Evolutionary conservation across 2,888 invertebrate species (phyloP).

Genomic region (Drosophila ezoana): DNA sequence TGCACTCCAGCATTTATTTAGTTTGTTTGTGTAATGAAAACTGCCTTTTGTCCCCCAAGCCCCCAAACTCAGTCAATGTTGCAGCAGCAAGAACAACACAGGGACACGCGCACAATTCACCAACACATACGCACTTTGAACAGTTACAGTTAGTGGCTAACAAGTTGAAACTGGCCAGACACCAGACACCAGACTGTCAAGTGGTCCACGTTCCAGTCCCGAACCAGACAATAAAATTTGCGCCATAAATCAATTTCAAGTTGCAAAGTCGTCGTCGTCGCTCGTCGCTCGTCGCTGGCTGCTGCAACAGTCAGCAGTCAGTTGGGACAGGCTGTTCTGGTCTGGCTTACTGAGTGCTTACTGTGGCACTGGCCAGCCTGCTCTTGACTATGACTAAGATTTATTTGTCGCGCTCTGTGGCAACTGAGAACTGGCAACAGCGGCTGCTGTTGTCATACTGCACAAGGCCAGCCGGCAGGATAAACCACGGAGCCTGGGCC

Average conservation of each 20-base stretch:
- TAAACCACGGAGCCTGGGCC: conserved; percentile 83
- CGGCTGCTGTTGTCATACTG: conserved; percentile 84
- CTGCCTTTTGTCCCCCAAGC: not conserved
- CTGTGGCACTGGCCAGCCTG: conserved; percentile 40
- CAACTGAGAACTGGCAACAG: conserved; percentile 82
- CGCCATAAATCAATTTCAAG: conserved; percentile 78
- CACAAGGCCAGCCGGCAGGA: conserved; percentile 83
- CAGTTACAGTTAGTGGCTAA: conserved; percentile 72
- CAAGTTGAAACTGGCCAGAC: conserved; percentile 63
- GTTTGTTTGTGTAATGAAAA: conserved; percentile 37
- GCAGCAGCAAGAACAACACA: conserved; percentile 32
- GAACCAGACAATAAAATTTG: conserved; percentile 76
- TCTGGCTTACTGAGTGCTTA: conserved; percentile 22
- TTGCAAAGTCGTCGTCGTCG: conserved; percentile 66
- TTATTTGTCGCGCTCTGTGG: conserved; percentile 74
- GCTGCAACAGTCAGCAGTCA: conserved; percentile 71
- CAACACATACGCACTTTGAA: conserved; percentile 72
- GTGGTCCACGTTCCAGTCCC: conserved; percentile 48
- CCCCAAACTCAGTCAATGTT: conserved; percentile 62
- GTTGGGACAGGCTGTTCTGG: conserved; percentile 31
- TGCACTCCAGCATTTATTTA: conserved; percentile 39
- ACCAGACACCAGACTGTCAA: conserved; percentile 39
- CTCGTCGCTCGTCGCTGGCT: conserved; percentile 33
- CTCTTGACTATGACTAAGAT: conserved; percentile 71
- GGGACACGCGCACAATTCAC: conserved; percentile 68